Percentiles rank a stretch among this genome's conserved stretches.
Conservation (phyloP, 2,888 invertebrate genomes). For the Dolomedes plantarius region DNA sequence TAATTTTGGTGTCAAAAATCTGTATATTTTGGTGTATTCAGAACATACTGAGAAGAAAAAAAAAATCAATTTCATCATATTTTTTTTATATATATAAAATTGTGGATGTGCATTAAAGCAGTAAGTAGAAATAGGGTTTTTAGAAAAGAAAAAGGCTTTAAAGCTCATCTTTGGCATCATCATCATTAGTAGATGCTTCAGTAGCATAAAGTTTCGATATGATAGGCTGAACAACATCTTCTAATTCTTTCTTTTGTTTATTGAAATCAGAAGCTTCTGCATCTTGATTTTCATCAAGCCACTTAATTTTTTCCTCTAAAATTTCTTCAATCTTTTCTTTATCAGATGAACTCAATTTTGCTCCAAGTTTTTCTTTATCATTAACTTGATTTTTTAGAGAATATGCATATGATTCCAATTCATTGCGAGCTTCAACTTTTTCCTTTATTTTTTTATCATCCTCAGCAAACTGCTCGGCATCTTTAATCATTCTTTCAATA, state of each 20-base stretch:
- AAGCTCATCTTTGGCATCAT: constrained; percentile 80
- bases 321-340: constrained; percentile 94
- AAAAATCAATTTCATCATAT: too few relatives aligned
- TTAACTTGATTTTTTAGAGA: constrained; percentile 96
- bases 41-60: too few relatives aligned
- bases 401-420: constrained; percentile 97
- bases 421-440: constrained; percentile 96
- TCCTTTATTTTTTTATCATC: constrained; percentile 98
- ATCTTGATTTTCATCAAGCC: constrained; percentile 97
- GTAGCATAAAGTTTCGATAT: constrained; percentile 95
- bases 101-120: too few relatives aligned
- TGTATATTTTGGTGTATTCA: too few relatives aligned
- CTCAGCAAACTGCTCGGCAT: constrained; percentile 98
- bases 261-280: constrained; percentile 94
- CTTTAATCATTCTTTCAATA: constrained; percentile 99
- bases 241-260: constrained; percentile 94
- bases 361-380: constrained; percentile 97
- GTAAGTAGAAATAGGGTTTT: neutral
- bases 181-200: constrained; percentile 82
- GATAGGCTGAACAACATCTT: constrained; percentile 97
- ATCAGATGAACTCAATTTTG: constrained; percentile 91
- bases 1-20: too few relatives aligned
- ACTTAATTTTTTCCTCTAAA: constrained; percentile 97
- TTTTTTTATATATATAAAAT: too few relatives aligned
- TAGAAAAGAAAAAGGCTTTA: constrained; percentile 38